These are phyloP conservation scores for Frankliniella intonsa DNA, from an alignment of 2,888 invertebrate genomes.

Conservation along the genomic window DNA sequence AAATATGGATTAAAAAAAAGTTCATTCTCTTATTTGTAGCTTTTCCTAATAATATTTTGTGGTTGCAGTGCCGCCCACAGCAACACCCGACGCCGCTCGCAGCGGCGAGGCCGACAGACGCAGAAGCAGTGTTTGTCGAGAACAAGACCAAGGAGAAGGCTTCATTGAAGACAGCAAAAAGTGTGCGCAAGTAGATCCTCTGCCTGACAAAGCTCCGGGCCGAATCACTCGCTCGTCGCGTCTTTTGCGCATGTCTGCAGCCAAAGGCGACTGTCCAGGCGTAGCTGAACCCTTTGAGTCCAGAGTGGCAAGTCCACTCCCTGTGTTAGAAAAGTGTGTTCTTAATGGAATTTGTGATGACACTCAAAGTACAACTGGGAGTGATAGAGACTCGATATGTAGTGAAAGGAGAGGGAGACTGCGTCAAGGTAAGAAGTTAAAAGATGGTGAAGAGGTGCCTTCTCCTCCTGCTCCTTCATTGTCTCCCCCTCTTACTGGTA, in stretches of 20 bases:
- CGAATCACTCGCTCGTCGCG: slow-evolving; percentile 1
- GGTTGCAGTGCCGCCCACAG: slow-evolving; percentile 7
- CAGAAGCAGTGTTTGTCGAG: slow-evolving; percentile 10
- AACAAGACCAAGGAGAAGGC: slow-evolving; percentile 25
- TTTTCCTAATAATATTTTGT: not conserved
- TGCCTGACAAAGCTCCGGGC: not conserved
- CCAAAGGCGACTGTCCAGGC: not conserved
- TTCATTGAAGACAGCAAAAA: not conserved
- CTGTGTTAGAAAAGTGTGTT: not conserved
- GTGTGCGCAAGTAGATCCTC: not conserved
- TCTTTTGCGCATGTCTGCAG: not conserved
- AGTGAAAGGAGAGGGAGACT: slow-evolving; percentile 11
- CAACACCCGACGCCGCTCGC: slow-evolving; percentile 1
- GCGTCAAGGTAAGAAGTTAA: not conserved
- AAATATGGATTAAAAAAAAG: not conserved
- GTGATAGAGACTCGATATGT: not conserved
- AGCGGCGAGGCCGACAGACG: not conserved
- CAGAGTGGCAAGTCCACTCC: not conserved
- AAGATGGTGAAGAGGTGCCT: not conserved
- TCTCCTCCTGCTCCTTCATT: not conserved
- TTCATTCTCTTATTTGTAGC: too few relatives aligned
- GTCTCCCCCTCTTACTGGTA: not conserved
- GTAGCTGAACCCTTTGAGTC: not conserved
- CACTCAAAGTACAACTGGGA: not conserved
- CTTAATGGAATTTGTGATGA: not conserved